phyloP scores from a whole-genome alignment of 1,140 invertebrate species.

The Brachionus paranguensis region DNA sequence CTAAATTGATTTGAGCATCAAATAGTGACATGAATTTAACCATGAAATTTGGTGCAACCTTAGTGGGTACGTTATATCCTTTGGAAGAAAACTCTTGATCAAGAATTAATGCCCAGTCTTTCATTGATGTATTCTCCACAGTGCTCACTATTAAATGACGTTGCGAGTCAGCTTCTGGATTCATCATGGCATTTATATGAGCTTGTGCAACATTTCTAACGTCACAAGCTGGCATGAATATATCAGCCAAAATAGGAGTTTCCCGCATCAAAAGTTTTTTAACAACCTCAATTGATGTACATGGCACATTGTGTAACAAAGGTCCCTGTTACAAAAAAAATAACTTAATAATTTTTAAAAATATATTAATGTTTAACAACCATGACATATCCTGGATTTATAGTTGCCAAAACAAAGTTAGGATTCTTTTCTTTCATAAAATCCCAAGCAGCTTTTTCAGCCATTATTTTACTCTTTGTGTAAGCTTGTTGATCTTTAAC shows the following conservation, averaged over 20 bases:
- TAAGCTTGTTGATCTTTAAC: conserved; percentile 50
- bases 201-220: conserved; percentile 61
- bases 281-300: conserved; percentile 46
- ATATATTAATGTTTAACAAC: conserved; percentile 52
- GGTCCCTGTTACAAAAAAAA: neutral
- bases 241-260: conserved; percentile 57
- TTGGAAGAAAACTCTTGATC: conserved; percentile 5
- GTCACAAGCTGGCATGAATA: conserved; percentile 58
- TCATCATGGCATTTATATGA: conserved; percentile 59
- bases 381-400: conserved; percentile 56
- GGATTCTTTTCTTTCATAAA: conserved; percentile 60
- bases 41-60: conserved; percentile 57
- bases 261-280: conserved; percentile 55
- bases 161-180: conserved; percentile 55
- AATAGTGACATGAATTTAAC: conserved; percentile 42
- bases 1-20: neutral
- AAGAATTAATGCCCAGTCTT: conserved; percentile 6
- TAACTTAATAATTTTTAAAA: conserved; percentile 46
- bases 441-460: conserved; percentile 62
- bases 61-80: conserved; percentile 58
- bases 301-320: conserved; percentile 37
- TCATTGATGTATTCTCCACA: neutral
- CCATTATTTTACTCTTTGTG: conserved; percentile 58
- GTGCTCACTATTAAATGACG: conserved; percentile 27
- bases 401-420: conserved; percentile 55